Percentiles rank a stretch among this genome's conserved stretches.
phyloP scores from a whole-genome alignment of 2,797 vertebrate genomes.

The Sebastes reedi region DNA sequence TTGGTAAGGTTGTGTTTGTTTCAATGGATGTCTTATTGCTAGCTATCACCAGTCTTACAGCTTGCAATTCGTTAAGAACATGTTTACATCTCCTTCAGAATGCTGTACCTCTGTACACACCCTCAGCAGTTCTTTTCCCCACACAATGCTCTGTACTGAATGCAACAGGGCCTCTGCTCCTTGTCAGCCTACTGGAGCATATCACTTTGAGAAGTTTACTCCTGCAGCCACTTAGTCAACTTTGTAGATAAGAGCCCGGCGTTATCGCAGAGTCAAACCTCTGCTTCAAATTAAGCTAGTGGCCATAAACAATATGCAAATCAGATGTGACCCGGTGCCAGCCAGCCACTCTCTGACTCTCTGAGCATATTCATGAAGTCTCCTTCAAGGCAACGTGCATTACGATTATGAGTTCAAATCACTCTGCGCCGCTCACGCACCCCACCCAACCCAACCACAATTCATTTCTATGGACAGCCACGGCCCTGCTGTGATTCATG shows the following conservation, averaged over 20 bases:
- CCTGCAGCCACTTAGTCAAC: conserved; percentile 36
- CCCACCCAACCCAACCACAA: conserved; percentile 14
- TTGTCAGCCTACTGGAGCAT: conserved; percentile 30
- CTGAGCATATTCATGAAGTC: conserved; percentile 67
- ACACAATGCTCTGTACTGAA: background rate
- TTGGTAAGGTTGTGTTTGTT: background rate
- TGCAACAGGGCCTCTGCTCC: background rate
- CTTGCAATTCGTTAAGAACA: too few relatives aligned
- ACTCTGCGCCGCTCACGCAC: conserved; percentile 4
- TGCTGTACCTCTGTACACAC: background rate
- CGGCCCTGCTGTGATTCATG: conserved; percentile 62
- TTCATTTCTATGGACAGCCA: conserved; percentile 53
- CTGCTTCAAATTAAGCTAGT: conserved; percentile 68
- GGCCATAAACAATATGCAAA: conserved; percentile 76
- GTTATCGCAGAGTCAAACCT: conserved; percentile 56
- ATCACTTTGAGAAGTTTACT: conserved; percentile 61
- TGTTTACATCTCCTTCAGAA: conserved; percentile 18
- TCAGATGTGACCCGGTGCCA: conserved; percentile 66
- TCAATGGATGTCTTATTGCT: background rate
- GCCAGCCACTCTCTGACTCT: conserved; percentile 67
- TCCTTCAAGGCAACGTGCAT: conserved; percentile 57
- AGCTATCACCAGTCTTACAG: too few relatives aligned
- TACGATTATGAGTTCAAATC: conserved; percentile 70
- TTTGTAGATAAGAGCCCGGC: conserved; percentile 42
- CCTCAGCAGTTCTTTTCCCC: background rate